A percentile compares a stretch with the other conserved stretches of the same genome.
Evolutionary conservation across 2,113 vertebrate genomes (phyloP).

Genomic region (Eclectus roratus): DNA sequence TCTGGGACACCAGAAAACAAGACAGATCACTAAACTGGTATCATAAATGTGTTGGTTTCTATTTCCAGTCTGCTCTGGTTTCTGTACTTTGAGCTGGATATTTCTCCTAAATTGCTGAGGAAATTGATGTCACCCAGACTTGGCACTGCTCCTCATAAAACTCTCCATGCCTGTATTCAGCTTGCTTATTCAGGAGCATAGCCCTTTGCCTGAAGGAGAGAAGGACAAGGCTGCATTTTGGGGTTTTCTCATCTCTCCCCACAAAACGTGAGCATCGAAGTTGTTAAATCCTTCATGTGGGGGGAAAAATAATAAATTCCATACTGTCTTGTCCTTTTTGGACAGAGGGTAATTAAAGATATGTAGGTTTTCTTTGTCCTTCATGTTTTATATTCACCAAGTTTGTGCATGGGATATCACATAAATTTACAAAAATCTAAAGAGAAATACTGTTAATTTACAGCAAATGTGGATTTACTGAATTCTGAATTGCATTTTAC

Average conservation of each 20-base stretch:
- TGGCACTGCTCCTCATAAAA: background rate
- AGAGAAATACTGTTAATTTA: background rate
- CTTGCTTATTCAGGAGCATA: background rate
- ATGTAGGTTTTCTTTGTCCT: background rate
- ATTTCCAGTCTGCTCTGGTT: background rate
- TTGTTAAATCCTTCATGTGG: background rate
- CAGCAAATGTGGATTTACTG: background rate
- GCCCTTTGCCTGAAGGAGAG: background rate
- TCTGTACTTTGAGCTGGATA: background rate
- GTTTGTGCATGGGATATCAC: background rate
- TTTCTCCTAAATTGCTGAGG: background rate
- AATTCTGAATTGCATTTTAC: background rate
- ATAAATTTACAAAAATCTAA: background rate
- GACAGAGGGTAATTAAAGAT: background rate
- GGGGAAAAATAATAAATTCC: background rate
- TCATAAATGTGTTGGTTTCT: background rate
- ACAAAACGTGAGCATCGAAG: background rate
- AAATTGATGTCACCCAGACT: background rate
- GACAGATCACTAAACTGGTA: background rate
- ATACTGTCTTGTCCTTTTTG: background rate
- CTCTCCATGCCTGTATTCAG: background rate
- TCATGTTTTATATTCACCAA: background rate
- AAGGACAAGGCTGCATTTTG: background rate
- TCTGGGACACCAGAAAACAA: background rate
- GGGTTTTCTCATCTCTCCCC: background rate